Base-by-base conservation (phyloP, 1,140 invertebrate genomes). In the Chironomus tepperi region DNA sequence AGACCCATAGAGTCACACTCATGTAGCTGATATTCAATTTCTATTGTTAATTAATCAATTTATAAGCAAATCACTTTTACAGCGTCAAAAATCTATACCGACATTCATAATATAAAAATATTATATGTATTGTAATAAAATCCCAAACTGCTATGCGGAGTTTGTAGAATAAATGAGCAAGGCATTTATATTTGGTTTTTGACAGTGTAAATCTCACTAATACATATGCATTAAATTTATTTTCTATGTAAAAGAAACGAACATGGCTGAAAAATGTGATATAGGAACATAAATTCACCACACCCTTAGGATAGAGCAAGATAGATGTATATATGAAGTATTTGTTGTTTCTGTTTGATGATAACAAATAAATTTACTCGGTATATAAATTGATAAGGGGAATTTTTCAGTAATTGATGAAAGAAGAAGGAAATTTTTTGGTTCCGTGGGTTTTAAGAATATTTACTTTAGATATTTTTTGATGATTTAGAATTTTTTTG, bases 41-140 rank as follows among this genome's bases (percentile, higher is more conserved):
- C 47, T 57, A 57, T 57, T 57, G 12, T 70, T 70, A 70, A 70
- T 70, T 70, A 70, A 19, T 70, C 65, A 70, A 70, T 70, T 70
- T 70, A 21, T 70, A 70, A 70, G 65, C 65, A 21, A 70, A 70
- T 70, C 65, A 70, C 65, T 70, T 21, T 18, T 19, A 70, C 65
- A 70, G 65, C 65, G 19, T 18, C 65, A 18, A 21, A 70, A 70
- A 70, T 21, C 18, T 70, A 19, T 70, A 70, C 65, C 19, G 65
- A 21, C 65, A 70, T 19, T 70, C 65, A 70, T 70, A 70, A 70
- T n/a, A 12, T 57, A 57, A 57, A 12, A 57, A 57, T 3, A 57
- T 2, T 12, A 57, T 57, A n/a, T 57, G 47, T 34, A 57, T 57
- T 57, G 47, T 57, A 57, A 57, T 57, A 57, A 57, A 57, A 57